These are phyloP conservation scores for Pterois miles DNA, from an alignment of 2,797 vertebrate species.

Conservation along the genomic window DNA sequence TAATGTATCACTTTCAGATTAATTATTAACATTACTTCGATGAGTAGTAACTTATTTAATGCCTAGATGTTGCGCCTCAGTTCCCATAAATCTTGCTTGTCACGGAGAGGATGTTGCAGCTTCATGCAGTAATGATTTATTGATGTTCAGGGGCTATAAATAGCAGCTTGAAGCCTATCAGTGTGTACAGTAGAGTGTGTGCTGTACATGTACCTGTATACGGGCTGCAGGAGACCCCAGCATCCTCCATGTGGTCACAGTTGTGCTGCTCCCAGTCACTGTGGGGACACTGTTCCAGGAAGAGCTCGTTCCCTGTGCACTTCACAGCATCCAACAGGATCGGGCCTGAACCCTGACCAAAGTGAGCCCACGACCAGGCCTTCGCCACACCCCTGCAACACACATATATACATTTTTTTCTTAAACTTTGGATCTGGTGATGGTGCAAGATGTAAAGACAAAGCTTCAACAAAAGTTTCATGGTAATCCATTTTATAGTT, in stretches of 20 bases:
- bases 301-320: slow-evolving; percentile 91
- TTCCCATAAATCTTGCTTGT: slow-evolving; percentile 29
- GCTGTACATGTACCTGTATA: slow-evolving; percentile 76
- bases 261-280: slow-evolving; percentile 94
- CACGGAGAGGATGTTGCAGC: slow-evolving; percentile 43
- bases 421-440: neutral
- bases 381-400: slow-evolving; percentile 85
- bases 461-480: neutral
- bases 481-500: neutral
- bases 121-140: slow-evolving; percentile 63
- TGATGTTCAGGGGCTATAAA: slow-evolving; percentile 61
- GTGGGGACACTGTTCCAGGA: slow-evolving; percentile 91
- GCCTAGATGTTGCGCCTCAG: slow-evolving; percentile 18
- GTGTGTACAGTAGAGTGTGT: neutral
- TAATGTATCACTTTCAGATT: neutral
- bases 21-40: slow-evolving; percentile 39
- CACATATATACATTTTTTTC: slow-evolving; percentile 21
- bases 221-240: slow-evolving; percentile 90
- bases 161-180: slow-evolving; percentile 32
- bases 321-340: slow-evolving; percentile 92
- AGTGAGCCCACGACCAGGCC: slow-evolving; percentile 91
- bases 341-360: slow-evolving; percentile 89
- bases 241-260: slow-evolving; percentile 96
- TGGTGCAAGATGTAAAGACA: neutral
- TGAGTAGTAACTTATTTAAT: slow-evolving; percentile 1